These are phyloP conservation scores for Poeciliopsis paucimaculata DNA, from an alignment of 2,797 vertebrate species.

Conservation along the genomic window DNA sequence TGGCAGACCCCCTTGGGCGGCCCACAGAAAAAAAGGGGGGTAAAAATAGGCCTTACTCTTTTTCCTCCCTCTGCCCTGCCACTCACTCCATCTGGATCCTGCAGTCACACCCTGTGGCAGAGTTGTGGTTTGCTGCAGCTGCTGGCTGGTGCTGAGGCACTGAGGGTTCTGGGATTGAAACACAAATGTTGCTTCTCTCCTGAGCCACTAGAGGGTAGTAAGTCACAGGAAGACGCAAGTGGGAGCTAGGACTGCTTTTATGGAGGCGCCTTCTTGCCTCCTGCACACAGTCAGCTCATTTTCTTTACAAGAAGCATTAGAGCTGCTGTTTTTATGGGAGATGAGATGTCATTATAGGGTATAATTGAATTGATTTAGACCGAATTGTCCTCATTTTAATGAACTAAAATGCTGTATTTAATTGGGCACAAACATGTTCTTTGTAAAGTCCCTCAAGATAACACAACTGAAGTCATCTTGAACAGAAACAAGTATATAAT, in stretches of 20 bases:
- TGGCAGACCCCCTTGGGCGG: slow-evolving; percentile 73
- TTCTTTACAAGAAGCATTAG: slow-evolving; percentile 60
- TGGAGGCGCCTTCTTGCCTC: slow-evolving; percentile 57
- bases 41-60: slow-evolving; percentile 41
- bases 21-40: slow-evolving; percentile 59
- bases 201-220: slow-evolving; percentile 73
- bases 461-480: neutral
- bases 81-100: slow-evolving; percentile 68
- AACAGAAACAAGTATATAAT: neutral
- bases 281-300: slow-evolving; percentile 66
- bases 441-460: neutral
- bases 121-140: slow-evolving; percentile 72
- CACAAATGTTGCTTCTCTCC: slow-evolving; percentile 9
- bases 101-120: slow-evolving; percentile 73
- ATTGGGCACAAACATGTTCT: neutral
- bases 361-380: slow-evolving; percentile 2
- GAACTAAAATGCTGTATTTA: slow-evolving; percentile 1
- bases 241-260: slow-evolving; percentile 4
- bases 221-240: slow-evolving; percentile 47
- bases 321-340: slow-evolving; percentile 19
- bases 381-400: neutral
- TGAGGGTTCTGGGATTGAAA: slow-evolving; percentile 47
- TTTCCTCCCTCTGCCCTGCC: slow-evolving; percentile 44
- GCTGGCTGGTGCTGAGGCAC: slow-evolving; percentile 67
- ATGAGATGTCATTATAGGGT: neutral